Conservation (phyloP, 2,797 vertebrate species). For the Micromesistius poutassou region DNA sequence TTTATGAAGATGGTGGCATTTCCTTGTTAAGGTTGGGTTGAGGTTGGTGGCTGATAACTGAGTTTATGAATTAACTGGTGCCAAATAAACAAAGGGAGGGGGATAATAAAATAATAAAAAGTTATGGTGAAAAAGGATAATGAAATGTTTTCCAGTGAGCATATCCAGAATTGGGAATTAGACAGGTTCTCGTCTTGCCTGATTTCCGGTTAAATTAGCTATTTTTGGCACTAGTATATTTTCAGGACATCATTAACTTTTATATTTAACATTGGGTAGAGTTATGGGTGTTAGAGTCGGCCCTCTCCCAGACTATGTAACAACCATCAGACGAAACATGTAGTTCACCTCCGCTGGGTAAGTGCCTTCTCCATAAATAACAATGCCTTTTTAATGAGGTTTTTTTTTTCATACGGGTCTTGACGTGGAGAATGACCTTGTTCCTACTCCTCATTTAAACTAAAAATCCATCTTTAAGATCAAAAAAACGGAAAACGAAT, state of each 20-base stretch:
- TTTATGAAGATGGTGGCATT: background rate
- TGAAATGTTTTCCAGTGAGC: background rate
- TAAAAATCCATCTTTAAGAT: conserved; percentile 50
- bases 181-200: no score
- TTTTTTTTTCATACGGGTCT: conserved; percentile 60
- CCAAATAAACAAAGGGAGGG: no score
- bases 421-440: conserved; percentile 61
- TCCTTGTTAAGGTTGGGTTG: background rate
- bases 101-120: background rate
- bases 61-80: background rate
- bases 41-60: background rate
- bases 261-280: background rate
- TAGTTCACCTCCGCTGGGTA: conserved; percentile 56
- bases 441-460: conserved; percentile 62
- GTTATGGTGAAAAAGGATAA: background rate
- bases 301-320: conserved; percentile 32
- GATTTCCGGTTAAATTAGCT: background rate
- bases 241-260: background rate
- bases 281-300: background rate
- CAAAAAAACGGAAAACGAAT: conserved; percentile 52
- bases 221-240: background rate
- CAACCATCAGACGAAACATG: conserved; percentile 53
- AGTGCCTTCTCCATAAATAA: conserved; percentile 60
- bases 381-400: conserved; percentile 64
- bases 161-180: background rate